Evolutionary conservation across 2,113 vertebrate species (phyloP).

Genomic region (Carassius carassius): DNA sequence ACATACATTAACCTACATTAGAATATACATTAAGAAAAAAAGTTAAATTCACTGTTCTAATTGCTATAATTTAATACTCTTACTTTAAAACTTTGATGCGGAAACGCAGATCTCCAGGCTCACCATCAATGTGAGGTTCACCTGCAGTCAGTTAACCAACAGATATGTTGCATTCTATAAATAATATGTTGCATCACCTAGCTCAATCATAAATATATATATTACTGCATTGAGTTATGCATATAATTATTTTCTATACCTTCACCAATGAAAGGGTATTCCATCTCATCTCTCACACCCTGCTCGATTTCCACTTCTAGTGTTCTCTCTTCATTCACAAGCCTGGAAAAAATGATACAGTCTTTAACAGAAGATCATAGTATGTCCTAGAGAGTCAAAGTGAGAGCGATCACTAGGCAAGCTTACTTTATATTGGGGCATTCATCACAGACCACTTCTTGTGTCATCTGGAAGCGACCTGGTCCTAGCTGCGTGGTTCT

Average conservation of each 20-base stretch:
- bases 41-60: background rate
- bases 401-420: background rate
- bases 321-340: slow-evolving; percentile 94
- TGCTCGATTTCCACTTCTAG: slow-evolving; percentile 98
- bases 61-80: slow-evolving; percentile 50
- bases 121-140: slow-evolving; percentile 96
- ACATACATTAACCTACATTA: background rate
- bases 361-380: background rate
- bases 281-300: slow-evolving; percentile 95
- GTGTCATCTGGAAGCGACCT: slow-evolving; percentile 98
- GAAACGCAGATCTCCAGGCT: slow-evolving; percentile 95
- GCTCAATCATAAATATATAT: background rate
- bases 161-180: background rate
- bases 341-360: slow-evolving; percentile 68
- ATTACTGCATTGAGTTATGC: background rate
- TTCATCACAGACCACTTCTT: slow-evolving; percentile 97
- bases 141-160: slow-evolving; percentile 70
- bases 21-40: background rate
- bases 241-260: slow-evolving; percentile 69
- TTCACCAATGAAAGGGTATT: slow-evolving; percentile 98
- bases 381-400: background rate
- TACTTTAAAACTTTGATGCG: slow-evolving; percentile 98
- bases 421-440: slow-evolving; percentile 97
- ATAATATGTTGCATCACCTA: background rate
- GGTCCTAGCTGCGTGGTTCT: slow-evolving; percentile 96